Evolutionary conservation across 35 echinoderm and acorn worm species (phyloP), one percentile per base, ranked within the genome.

Genomic region (Lytechinus pictus): DNA sequence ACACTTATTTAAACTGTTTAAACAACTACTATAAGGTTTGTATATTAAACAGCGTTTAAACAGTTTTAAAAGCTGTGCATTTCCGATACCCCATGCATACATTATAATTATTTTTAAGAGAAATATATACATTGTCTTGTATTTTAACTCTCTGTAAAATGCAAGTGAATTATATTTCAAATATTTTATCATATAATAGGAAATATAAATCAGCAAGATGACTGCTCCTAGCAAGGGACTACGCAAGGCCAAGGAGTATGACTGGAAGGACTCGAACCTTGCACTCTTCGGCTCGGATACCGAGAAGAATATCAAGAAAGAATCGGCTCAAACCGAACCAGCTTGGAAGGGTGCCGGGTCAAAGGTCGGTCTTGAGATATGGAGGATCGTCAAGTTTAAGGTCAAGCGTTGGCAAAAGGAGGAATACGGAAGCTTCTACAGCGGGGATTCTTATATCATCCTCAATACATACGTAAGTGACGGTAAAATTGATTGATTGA

Each of bases 361-460:
- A 54, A 97, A 95, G 57, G 57, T 95, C 9, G 97, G 97, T 16
- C 52, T 97, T 27, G 86, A 97, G 96, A 54, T 99, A 10, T 99
- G 98, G 98, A 71, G 98, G 24, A 99, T 99, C 51, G 95, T 96
- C 29, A 97, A 99, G 95, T 99, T 97, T 86, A 99, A 99, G 91
- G 98, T 99, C 10, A 95, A 95, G 54, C 89, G 95, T 27, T 99
- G 98, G 98, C 95, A 95, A 5, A 99, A 96, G 87, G 98, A 97
- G 55, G 98, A 99, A 19, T 95, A 99, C 24, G 98, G 98, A 12
- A 95, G 86, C 12, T 99, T 99, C 89, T 99, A 94, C 94, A 99
- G 97, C 52, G 98, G 98, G 5, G 98, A 99, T 61, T 99, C 98
- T 11, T 99, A 99, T 86, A 99, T 99, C 51, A 97, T 99, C 72